phyloP scores from a whole-genome alignment of 2,113 vertebrate species.

The Hyaena hyaena region DNA sequence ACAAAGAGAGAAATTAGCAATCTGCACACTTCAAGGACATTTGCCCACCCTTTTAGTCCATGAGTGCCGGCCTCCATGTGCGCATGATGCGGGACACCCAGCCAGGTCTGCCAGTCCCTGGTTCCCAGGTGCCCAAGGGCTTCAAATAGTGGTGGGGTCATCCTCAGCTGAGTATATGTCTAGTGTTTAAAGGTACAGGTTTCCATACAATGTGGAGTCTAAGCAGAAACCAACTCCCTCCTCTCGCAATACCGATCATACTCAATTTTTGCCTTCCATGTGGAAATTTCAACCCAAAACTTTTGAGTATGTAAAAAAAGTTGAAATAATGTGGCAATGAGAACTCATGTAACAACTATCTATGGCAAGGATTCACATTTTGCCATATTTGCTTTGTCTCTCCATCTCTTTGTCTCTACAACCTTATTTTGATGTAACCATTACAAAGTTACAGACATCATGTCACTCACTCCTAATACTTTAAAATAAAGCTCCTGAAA shows the following conservation, averaged over 20 bases:
- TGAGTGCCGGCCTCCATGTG: background rate
- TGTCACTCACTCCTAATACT: background rate
- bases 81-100: background rate
- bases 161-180: background rate
- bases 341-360: background rate
- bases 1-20: background rate
- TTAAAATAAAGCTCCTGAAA: background rate
- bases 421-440: background rate
- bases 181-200: background rate
- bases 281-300: background rate
- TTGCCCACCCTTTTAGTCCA: fast-evolving
- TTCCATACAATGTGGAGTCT: background rate
- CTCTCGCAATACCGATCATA: no score
- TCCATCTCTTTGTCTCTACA: background rate
- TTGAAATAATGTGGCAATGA: background rate
- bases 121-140: background rate
- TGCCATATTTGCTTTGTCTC: background rate
- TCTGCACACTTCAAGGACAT: background rate
- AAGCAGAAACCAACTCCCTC: background rate
- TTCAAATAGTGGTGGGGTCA: background rate
- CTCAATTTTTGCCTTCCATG: background rate
- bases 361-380: background rate
- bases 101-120: background rate
- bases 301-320: background rate
- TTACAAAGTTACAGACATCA: background rate